Evolutionary conservation across 2,113 vertebrate species (phyloP).

Genomic region (Morone saxatilis): DNA sequence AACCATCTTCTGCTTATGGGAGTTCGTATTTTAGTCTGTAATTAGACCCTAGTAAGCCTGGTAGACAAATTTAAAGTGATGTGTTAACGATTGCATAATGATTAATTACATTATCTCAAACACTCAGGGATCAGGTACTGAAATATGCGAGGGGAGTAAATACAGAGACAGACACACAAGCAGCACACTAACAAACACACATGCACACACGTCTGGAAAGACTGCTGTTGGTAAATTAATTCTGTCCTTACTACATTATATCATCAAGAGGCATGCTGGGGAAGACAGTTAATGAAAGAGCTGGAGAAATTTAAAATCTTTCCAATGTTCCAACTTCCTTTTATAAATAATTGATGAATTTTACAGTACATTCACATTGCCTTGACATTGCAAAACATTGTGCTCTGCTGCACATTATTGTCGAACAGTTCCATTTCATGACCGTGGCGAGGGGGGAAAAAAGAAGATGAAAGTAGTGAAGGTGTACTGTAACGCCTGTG

Average conservation of each 20-base stretch:
- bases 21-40: constrained; percentile 60
- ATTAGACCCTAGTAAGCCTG: constrained; percentile 52
- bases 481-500: constrained; percentile 5
- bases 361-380: constrained; percentile 75
- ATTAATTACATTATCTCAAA: constrained; percentile 58
- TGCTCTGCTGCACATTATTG: constrained; percentile 65
- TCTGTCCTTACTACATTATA: constrained; percentile 41
- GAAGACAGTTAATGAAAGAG: constrained; percentile 62
- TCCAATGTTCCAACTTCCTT: constrained; percentile 76
- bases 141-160: constrained; percentile 44
- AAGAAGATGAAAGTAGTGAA: neutral
- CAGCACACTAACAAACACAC: neutral
- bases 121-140: constrained; percentile 49
- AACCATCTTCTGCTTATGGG: constrained; percentile 47
- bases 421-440: constrained; percentile 60
- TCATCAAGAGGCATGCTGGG: constrained; percentile 33
- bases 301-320: constrained; percentile 75
- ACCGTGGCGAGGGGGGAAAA: neutral
- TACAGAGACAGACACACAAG: constrained; percentile 7
- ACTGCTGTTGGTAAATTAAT: constrained; percentile 37
- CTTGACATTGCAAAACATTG: constrained; percentile 75
- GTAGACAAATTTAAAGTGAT: constrained; percentile 56
- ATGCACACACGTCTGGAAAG: neutral
- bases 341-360: constrained; percentile 75
- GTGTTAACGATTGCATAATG: constrained; percentile 53